phyloP scores from a whole-genome alignment of 2,797 vertebrate species.

The Manis javanica region DNA sequence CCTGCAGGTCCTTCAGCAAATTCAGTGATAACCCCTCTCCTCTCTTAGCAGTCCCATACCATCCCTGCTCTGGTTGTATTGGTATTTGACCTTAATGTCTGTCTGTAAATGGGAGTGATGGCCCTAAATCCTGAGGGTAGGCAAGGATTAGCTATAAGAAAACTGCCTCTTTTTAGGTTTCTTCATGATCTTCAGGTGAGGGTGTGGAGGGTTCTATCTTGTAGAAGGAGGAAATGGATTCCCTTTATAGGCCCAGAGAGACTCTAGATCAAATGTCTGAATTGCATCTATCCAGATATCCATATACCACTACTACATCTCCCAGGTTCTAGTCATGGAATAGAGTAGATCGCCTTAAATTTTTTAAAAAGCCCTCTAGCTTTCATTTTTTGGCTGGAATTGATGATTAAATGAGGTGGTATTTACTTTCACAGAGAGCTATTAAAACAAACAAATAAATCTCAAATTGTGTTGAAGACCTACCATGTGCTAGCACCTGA shows the following conservation, averaged over 20 bases:
- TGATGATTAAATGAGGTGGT: neutral
- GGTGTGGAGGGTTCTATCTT: neutral
- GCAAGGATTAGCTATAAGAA: neutral
- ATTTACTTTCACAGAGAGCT: neutral
- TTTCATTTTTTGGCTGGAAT: neutral
- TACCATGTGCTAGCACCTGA: neutral
- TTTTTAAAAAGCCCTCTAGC: neutral
- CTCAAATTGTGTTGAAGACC: neutral
- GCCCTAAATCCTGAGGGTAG: neutral
- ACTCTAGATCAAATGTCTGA: neutral
- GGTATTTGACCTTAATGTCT: neutral
- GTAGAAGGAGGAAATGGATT: neutral
- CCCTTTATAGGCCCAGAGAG: neutral
- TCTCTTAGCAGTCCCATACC: neutral
- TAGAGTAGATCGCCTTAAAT: neutral
- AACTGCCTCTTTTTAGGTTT: neutral
- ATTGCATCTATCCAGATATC: neutral
- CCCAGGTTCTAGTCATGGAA: neutral
- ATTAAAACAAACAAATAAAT: neutral
- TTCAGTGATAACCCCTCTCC: neutral
- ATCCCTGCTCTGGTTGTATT: neutral
- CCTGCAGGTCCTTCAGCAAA: neutral
- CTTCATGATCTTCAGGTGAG: neutral
- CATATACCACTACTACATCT: neutral
- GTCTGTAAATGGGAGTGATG: neutral